Percentiles rank a stretch among this genome's conserved stretches.
These are phyloP conservation scores for Microtus oregoni DNA, from an alignment of 2,113 vertebrate genomes.

Conservation along the genomic window DNA sequence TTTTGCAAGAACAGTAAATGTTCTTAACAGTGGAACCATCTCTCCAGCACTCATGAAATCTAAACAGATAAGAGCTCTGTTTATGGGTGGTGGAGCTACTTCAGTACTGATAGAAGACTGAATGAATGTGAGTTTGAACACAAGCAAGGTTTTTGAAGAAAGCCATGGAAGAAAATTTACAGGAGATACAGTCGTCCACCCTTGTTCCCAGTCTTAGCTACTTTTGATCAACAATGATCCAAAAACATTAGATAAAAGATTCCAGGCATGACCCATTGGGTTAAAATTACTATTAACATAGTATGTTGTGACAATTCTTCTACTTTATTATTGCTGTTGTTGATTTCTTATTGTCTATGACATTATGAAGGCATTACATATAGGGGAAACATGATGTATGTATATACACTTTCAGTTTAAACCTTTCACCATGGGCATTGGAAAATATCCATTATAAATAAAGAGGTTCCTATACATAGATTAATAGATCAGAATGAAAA, in stretches of 20 bases:
- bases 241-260: not conserved
- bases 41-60: not conserved
- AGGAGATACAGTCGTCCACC: not conserved
- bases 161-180: not conserved
- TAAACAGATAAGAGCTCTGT: constrained; percentile 6
- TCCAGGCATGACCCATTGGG: not conserved
- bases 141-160: not conserved
- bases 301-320: not conserved
- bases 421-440: not conserved
- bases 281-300: not conserved
- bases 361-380: not conserved
- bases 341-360: not conserved
- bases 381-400: not conserved
- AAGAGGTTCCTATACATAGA: not conserved
- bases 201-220: not conserved
- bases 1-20: not conserved
- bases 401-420: not conserved
- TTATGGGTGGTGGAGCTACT: not conserved
- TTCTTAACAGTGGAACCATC: not conserved
- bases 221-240: not conserved
- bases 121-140: constrained; percentile 27
- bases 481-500: not conserved
- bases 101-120: constrained; percentile 8
- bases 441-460: not conserved
- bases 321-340: not conserved